phyloP scores from a whole-genome alignment of 2,888 invertebrate species.

The Chrysina gloriosa region DNA sequence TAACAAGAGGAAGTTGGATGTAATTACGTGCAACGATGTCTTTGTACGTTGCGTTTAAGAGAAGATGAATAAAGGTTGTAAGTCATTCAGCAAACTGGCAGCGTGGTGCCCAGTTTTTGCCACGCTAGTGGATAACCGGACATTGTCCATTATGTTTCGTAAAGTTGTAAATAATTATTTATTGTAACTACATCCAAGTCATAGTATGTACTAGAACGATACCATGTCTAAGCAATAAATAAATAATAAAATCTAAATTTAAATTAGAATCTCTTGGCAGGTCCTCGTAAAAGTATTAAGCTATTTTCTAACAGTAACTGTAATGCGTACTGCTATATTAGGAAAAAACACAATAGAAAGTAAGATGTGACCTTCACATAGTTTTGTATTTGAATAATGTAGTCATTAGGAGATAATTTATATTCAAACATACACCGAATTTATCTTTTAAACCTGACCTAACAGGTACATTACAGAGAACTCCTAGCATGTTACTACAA shows the following conservation, averaged over 20 bases:
- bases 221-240: no score
- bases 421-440: constrained; percentile 8
- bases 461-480: not conserved
- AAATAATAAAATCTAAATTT: no score
- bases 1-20: constrained; percentile 6
- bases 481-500: not conserved
- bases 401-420: constrained; percentile 7
- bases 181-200: no score
- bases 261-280: no score
- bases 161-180: not conserved
- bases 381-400: constrained; percentile 14
- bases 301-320: no score
- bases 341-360: constrained; percentile 3
- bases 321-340: no score
- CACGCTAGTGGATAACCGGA: not conserved
- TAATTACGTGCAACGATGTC: not conserved
- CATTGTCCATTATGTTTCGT: not conserved
- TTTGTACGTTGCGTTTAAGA: not conserved
- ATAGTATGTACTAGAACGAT: no score
- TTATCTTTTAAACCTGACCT: constrained; percentile 4
- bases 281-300: no score
- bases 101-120: no score
- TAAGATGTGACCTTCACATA: constrained; percentile 28
- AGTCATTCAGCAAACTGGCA: constrained; percentile 1
- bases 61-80: not conserved